phyloP scores from a whole-genome alignment of 2,797 vertebrate species.

The Siniperca undulata region DNA sequence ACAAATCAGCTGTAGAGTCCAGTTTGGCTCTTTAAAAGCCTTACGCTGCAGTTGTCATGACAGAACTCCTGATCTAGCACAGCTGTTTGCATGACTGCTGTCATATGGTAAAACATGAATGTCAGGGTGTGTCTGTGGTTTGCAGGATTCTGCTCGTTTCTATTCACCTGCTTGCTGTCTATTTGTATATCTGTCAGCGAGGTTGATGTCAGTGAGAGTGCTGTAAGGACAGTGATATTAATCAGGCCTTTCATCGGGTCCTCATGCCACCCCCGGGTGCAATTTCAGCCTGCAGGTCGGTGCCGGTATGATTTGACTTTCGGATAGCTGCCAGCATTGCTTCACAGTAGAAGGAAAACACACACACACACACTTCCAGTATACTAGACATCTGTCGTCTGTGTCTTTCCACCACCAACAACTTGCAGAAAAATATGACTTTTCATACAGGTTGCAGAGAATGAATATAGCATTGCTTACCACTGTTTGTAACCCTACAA shows the following conservation, averaged over 20 bases:
- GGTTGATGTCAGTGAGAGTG: neutral
- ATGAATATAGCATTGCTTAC: neutral
- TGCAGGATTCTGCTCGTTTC: constrained; percentile 2
- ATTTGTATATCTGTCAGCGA: constrained; percentile 4
- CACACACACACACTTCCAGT: neutral
- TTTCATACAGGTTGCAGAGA: neutral
- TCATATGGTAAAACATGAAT: neutral
- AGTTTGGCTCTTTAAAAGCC: neutral
- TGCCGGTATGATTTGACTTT: constrained; percentile 25
- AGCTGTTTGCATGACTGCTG: neutral
- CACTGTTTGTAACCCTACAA: neutral
- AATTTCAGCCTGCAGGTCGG: constrained; percentile 43
- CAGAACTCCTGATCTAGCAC: neutral
- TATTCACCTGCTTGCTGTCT: constrained; percentile 27
- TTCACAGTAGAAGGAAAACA: neutral
- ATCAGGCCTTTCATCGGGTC: constrained; percentile 30
- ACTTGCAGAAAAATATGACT: neutral
- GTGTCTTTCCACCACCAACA: neutral
- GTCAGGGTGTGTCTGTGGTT: constrained; percentile 25
- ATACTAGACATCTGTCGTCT: neutral
- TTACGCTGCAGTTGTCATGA: neutral
- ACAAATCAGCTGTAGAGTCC: neutral
- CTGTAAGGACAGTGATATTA: constrained; percentile 15
- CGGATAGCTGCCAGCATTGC: neutral
- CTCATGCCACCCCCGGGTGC: constrained; percentile 17